Evolutionary conservation across 2,113 vertebrate genomes (phyloP).

Genomic region (Cyprinodon brontotheroides): DNA sequence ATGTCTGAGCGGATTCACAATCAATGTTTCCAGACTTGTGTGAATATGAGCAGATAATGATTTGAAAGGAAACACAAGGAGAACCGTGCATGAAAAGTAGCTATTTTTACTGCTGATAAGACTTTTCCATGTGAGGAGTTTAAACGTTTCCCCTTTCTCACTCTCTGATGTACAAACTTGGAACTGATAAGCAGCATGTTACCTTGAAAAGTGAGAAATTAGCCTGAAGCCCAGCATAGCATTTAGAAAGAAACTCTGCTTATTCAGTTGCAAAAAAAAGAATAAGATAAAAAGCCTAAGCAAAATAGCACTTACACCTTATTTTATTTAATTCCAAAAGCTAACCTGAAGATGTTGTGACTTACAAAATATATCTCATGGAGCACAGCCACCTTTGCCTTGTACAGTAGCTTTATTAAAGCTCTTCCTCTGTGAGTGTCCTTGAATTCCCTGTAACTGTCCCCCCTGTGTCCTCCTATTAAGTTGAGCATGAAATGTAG

Average conservation of each 20-base stretch:
- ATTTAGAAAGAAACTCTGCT: not conserved
- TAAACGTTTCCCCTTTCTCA: conserved; percentile 17
- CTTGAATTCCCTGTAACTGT: conserved; percentile 47
- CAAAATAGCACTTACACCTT: conserved; percentile 4
- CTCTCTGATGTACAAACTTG: conserved; percentile 16
- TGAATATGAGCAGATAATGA: conserved; percentile 30
- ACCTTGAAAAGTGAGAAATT: conserved; percentile 24
- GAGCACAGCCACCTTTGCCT: conserved; percentile 7
- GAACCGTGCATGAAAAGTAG: conserved; percentile 23
- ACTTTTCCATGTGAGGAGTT: conserved; percentile 13
- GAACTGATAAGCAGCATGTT: conserved; percentile 27
- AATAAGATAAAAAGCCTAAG: not conserved
- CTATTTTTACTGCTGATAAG: conserved; percentile 23
- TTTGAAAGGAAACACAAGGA: conserved; percentile 13
- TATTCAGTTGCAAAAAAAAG: not conserved
- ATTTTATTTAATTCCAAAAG: conserved; percentile 8
- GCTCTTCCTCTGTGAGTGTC: conserved; percentile 38
- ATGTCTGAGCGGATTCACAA: conserved; percentile 27
- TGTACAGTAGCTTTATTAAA: conserved; percentile 20
- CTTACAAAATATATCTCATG: conserved; percentile 5
- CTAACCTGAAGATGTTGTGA: not conserved
- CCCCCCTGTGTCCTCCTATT: conserved; percentile 52
- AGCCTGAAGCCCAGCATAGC: not conserved
- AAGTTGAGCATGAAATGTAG: conserved; percentile 66
- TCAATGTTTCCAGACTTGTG: conserved; percentile 35